Evolutionary conservation across 1,140 invertebrate genomes (phyloP).

Genomic region (Apis florea): DNA sequence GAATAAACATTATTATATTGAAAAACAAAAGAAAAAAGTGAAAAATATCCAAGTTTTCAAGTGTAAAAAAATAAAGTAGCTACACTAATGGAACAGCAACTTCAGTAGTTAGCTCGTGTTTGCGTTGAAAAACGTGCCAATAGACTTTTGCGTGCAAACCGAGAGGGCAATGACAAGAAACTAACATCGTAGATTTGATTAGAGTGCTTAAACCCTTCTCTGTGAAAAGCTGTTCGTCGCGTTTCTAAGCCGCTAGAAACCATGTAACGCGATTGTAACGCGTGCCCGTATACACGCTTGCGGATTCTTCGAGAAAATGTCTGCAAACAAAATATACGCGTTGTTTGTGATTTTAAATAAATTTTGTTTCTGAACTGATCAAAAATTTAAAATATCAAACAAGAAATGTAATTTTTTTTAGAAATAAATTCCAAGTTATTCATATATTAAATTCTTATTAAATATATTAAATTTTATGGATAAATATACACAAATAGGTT

Average conservation of each 20-base stretch:
- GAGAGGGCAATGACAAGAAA: slow-evolving; percentile 49
- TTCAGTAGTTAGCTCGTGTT: background rate
- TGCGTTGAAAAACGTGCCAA: slow-evolving; percentile 33
- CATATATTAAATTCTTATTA: too few species aligned
- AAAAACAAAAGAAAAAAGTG: background rate
- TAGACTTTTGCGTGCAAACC: background rate
- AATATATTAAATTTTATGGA: too few species aligned
- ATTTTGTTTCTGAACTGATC: background rate
- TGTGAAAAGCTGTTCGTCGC: background rate
- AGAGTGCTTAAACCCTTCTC: slow-evolving; percentile 35
- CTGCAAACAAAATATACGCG: slow-evolving; percentile 20
- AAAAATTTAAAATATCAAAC: background rate
- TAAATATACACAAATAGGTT: too few species aligned
- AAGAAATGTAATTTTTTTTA: background rate
- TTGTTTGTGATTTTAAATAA: background rate
- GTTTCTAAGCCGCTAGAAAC: slow-evolving; percentile 41
- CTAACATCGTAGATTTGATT: slow-evolving; percentile 54
- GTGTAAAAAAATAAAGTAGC: background rate
- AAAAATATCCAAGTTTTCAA: background rate
- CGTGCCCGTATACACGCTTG: slow-evolving; percentile 1
- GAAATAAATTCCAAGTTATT: background rate
- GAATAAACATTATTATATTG: background rate
- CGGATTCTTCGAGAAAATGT: slow-evolving; percentile 56
- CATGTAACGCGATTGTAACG: slow-evolving; percentile 53
- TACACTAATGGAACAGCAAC: slow-evolving; percentile 3